Evolutionary conservation across 2,113 vertebrate genomes (phyloP).

Genomic region (Tyrannus savana): DNA sequence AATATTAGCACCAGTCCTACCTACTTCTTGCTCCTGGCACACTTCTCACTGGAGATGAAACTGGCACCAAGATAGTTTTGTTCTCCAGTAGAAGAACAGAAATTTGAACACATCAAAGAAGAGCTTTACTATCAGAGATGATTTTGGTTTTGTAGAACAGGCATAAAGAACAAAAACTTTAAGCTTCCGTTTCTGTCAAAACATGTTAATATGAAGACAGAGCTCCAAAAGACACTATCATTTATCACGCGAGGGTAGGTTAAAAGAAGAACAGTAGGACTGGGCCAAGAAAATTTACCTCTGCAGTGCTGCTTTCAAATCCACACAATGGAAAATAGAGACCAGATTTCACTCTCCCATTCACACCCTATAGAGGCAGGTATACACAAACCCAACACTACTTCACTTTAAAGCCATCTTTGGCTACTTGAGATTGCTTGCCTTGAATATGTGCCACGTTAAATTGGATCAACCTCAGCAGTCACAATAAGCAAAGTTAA

Average conservation of each 20-base stretch:
- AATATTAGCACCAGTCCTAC: neutral
- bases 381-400: neutral
- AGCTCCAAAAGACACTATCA: neutral
- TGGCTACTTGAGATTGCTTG: neutral
- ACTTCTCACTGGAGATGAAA: neutral
- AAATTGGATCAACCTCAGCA: neutral
- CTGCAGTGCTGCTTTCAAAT: neutral
- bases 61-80: neutral
- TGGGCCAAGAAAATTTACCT: neutral
- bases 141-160: neutral
- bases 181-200: neutral
- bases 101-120: neutral
- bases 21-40: fast-evolving
- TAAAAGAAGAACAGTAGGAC: neutral
- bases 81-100: neutral
- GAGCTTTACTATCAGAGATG: neutral
- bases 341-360: neutral
- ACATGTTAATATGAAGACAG: neutral
- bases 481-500: neutral
- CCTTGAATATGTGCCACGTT: neutral
- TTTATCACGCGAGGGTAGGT: neutral
- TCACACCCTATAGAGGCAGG: neutral
- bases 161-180: neutral
- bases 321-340: neutral
- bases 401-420: neutral